A percentile compares a stretch with the other conserved stretches of the same genome.
These are phyloP conservation scores for Rhynchophorus ferrugineus DNA, from an alignment of 1,140 invertebrate genomes.

Conservation along the genomic window DNA sequence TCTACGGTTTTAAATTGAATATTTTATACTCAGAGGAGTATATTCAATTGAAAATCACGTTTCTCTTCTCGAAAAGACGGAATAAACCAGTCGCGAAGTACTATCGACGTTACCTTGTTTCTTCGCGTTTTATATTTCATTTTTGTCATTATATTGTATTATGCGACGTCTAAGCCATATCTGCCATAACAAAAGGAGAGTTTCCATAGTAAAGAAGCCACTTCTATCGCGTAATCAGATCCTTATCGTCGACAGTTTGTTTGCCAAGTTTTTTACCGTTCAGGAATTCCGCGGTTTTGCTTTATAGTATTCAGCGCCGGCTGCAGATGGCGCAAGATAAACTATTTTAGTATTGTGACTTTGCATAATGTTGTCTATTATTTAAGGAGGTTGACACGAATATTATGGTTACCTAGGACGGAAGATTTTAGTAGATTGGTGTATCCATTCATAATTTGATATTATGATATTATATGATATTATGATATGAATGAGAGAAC, in stretches of 20 bases:
- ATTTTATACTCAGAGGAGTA: too few relatives aligned
- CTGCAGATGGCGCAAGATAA: background rate
- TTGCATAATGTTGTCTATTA: too few relatives aligned
- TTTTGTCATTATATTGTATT: conserved; percentile 6
- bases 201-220: conserved; percentile 4
- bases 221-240: conserved; percentile 7
- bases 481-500: too few relatives aligned
- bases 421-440: too few relatives aligned
- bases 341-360: too few relatives aligned
- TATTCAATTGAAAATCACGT: background rate
- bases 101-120: background rate
- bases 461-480: too few relatives aligned
- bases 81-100: background rate
- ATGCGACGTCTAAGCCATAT: background rate
- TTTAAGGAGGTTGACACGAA: too few relatives aligned
- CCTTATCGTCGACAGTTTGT: conserved; percentile 5
- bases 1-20: too few relatives aligned
- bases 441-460: too few relatives aligned
- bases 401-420: too few relatives aligned
- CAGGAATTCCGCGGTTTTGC: background rate
- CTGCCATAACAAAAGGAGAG: conserved; percentile 3
- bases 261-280: background rate
- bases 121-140: conserved; percentile 1
- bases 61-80: background rate
- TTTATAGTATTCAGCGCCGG: background rate